Conservation (phyloP, 2,888 invertebrate species). For the Melanostoma scalare region DNA sequence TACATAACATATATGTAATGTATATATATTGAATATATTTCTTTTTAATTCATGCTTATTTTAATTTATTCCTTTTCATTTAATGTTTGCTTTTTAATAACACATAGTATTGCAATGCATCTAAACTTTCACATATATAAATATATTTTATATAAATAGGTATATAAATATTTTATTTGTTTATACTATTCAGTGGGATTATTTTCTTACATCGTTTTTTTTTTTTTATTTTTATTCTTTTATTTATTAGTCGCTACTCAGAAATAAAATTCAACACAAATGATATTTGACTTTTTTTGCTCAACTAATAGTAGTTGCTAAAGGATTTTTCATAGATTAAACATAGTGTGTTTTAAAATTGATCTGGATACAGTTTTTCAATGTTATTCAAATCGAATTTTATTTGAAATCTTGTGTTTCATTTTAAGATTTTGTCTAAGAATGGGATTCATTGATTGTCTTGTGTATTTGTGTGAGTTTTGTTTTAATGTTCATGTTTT, state of each 20-base stretch:
- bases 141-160: slow-evolving; percentile 68
- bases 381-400: slow-evolving; percentile 25
- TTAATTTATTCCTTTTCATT: slow-evolving; percentile 39
- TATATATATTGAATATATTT: slow-evolving; percentile 3
- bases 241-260: slow-evolving; percentile 38
- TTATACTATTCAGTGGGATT: slow-evolving; percentile 73
- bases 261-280: slow-evolving; percentile 28
- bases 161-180: slow-evolving; percentile 72
- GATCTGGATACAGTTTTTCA: slow-evolving; percentile 44
- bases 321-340: slow-evolving; percentile 52
- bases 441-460: slow-evolving; percentile 71
- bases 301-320: slow-evolving; percentile 67
- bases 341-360: slow-evolving; percentile 47
- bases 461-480: slow-evolving; percentile 72
- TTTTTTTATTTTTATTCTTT: slow-evolving; percentile 15
- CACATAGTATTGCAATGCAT: slow-evolving; percentile 70
- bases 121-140: slow-evolving; percentile 69
- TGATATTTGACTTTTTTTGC: slow-evolving; percentile 46
- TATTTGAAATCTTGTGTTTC: slow-evolving; percentile 40
- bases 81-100: slow-evolving; percentile 55
- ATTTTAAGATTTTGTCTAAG: slow-evolving; percentile 46
- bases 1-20: neutral
- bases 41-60: slow-evolving; percentile 30
- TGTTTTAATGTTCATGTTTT: slow-evolving; percentile 58
- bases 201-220: slow-evolving; percentile 63